These are phyloP conservation scores for Rallus crepitans DNA, from an alignment of 2,797 vertebrate genomes.

Conservation along the genomic window DNA sequence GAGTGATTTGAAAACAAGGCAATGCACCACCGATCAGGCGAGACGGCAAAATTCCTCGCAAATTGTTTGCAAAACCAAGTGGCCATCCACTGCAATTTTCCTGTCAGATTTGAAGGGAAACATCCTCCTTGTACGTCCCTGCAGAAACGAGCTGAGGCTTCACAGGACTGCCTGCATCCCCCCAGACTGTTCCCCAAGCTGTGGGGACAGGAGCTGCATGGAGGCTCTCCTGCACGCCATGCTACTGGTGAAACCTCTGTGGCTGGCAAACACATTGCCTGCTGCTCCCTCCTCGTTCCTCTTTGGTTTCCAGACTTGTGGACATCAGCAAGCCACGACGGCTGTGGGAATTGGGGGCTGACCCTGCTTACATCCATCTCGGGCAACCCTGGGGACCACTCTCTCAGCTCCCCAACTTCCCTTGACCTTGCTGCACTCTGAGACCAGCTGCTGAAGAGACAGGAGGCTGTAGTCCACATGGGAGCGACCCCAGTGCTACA, in stretches of 20 bases:
- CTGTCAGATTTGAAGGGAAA: conserved; percentile 28
- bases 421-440: not conserved
- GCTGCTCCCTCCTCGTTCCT: not conserved
- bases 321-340: fast-evolving
- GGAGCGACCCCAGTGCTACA: not conserved
- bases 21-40: not conserved
- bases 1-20: conserved; percentile 8
- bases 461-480: not conserved
- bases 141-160: not conserved
- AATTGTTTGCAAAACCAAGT: not conserved
- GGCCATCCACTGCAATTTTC: conserved; percentile 36
- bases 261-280: not conserved
- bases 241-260: not conserved
- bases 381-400: not conserved
- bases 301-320: not conserved
- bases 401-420: not conserved
- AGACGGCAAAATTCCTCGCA: not conserved
- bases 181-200: fast-evolving
- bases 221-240: not conserved
- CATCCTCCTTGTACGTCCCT: not conserved
- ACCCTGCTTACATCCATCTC: not conserved
- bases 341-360: not conserved
- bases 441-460: not conserved
- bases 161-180: not conserved
- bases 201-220: not conserved